Conservation (phyloP, 2,888 invertebrate genomes). For the Cantharis rufa region DNA sequence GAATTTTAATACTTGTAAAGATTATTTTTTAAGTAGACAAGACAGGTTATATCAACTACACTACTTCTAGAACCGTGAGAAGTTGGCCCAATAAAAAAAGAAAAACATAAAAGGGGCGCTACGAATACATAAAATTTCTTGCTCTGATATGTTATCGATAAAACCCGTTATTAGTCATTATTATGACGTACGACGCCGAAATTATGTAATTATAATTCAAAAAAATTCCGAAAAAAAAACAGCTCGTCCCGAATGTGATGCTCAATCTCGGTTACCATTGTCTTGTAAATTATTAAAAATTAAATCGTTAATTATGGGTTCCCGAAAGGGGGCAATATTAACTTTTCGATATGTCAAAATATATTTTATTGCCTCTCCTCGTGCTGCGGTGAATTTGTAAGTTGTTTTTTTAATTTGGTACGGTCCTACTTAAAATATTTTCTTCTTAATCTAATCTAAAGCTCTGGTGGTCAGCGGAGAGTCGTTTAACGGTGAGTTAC, state of each 20-base stretch:
- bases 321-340: neutral
- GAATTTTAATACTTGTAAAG: constrained; percentile 17
- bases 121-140: neutral
- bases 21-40: constrained; percentile 15
- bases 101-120: constrained; percentile 5
- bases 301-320: neutral
- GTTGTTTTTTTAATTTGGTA: constrained; percentile 15
- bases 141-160: constrained; percentile 9
- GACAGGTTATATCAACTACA: constrained; percentile 7
- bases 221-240: neutral
- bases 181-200: neutral
- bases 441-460: constrained; percentile 25
- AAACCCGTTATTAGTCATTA: constrained; percentile 9
- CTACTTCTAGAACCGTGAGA: constrained; percentile 9
- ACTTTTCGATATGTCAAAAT: neutral
- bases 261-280: neutral
- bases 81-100: neutral
- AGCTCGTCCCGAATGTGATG: neutral
- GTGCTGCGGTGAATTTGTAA: neutral
- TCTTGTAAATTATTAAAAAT: neutral
- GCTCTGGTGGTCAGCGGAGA: constrained; percentile 9
- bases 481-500: constrained; percentile 19
- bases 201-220: constrained; percentile 3
- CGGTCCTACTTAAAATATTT: constrained; percentile 24
- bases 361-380: neutral